phyloP scores from a whole-genome alignment of 2,797 vertebrate genomes.

The Anabacerthia variegaticeps region DNA sequence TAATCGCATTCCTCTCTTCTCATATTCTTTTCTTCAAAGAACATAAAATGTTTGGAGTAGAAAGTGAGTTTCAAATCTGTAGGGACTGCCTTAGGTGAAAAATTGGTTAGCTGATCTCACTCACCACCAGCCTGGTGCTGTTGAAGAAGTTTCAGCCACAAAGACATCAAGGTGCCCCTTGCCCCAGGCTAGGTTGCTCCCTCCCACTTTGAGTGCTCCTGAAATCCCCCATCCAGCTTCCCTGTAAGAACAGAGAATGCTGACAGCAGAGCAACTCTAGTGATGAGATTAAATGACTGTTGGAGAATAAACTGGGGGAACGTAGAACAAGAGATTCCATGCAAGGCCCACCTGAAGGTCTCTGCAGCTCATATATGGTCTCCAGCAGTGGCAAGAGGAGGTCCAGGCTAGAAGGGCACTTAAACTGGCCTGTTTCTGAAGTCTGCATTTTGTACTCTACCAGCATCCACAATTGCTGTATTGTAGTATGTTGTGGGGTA shows the following conservation, averaged over 20 bases:
- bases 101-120: background rate
- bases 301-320: background rate
- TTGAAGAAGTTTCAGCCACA: background rate
- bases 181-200: background rate
- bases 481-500: background rate
- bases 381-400: background rate
- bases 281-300: background rate
- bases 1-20: background rate
- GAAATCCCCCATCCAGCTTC: background rate
- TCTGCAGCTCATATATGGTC: background rate
- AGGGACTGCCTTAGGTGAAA: background rate
- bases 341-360: accelerated
- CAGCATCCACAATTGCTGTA: background rate
- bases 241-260: background rate
- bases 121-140: accelerated
- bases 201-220: accelerated
- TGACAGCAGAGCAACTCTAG: background rate
- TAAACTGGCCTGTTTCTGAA: background rate
- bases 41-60: background rate
- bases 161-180: background rate
- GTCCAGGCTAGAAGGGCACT: background rate
- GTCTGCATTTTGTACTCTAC: background rate
- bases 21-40: background rate
- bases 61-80: background rate
- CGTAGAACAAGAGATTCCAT: background rate